Evolutionary conservation across 2,797 vertebrate genomes (phyloP).

Genomic region (Brotula barbata): DNA sequence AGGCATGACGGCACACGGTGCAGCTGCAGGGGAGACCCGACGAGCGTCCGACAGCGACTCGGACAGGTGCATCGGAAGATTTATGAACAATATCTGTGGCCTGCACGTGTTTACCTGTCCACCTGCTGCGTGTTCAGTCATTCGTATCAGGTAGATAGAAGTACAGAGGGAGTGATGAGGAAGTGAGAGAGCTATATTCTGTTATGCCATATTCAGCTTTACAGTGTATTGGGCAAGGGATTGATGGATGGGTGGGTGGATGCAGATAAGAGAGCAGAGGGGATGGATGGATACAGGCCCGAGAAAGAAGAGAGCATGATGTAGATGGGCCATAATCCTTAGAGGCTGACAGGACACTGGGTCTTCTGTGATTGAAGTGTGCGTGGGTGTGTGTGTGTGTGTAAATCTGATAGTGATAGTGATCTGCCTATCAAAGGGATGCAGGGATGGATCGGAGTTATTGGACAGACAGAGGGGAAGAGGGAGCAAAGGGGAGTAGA

Average conservation of each 20-base stretch:
- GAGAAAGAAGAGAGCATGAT: conserved; percentile 72
- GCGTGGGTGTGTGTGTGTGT: conserved; percentile 22
- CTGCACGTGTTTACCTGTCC: conserved; percentile 17
- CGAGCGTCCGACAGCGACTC: conserved; percentile 11
- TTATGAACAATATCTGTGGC: conserved; percentile 9
- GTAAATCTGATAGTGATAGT: conserved; percentile 56
- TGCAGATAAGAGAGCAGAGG: conserved; percentile 67
- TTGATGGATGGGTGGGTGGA: conserved; percentile 70
- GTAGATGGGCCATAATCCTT: conserved; percentile 77
- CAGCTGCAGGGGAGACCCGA: conserved; percentile 27
- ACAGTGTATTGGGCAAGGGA: conserved; percentile 51
- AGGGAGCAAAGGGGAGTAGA: conserved; percentile 7
- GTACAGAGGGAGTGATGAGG: conserved; percentile 33
- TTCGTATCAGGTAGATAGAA: conserved; percentile 40
- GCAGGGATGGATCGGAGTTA: conserved; percentile 62
- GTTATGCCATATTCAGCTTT: conserved; percentile 58
- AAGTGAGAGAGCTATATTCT: conserved; percentile 3
- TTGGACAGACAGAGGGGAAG: conserved; percentile 56
- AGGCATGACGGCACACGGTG: conserved; percentile 10
- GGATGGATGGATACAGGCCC: conserved; percentile 68
- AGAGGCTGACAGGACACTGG: conserved; percentile 69
- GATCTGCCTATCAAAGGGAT: conserved; percentile 72
- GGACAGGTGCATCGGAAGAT: conserved; percentile 21
- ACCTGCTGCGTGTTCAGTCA: conserved; percentile 22
- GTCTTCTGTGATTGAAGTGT: conserved; percentile 69